Conservation (phyloP, 2,113 vertebrate species). For the Nyctereutes procyonoides region DNA sequence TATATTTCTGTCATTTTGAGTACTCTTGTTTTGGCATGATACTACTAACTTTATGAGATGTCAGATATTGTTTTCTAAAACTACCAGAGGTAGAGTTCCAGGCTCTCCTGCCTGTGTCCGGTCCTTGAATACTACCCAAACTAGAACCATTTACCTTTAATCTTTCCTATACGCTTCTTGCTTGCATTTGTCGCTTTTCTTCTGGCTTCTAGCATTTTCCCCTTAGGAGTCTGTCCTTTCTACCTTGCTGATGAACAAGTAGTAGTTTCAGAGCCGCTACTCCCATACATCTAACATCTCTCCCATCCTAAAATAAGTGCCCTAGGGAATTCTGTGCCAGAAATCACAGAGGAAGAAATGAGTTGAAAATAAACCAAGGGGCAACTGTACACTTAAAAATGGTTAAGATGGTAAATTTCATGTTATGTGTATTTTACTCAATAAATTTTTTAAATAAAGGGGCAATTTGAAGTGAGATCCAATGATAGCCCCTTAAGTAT, state of each 20-base stretch:
- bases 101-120: neutral
- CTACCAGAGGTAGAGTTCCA: neutral
- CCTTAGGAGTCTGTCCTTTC: neutral
- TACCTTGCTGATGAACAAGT: neutral
- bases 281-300: neutral
- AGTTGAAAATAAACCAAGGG: constrained; percentile 35
- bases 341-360: neutral
- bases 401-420: neutral
- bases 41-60: neutral
- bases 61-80: constrained; percentile 21
- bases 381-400: neutral
- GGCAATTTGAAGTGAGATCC: constrained; percentile 30
- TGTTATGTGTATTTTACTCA: neutral
- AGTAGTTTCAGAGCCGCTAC: neutral
- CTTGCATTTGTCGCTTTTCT: constrained; percentile 44
- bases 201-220: constrained; percentile 6
- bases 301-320: constrained; percentile 11
- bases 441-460: neutral
- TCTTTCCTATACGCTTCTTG: constrained; percentile 1
- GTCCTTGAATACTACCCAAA: neutral
- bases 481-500: neutral
- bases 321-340: constrained; percentile 35
- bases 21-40: neutral
- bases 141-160: neutral
- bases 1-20: neutral